Evolutionary conservation across 2,888 invertebrate species (phyloP).

Genomic region (Quadroppia sp.): DNA sequence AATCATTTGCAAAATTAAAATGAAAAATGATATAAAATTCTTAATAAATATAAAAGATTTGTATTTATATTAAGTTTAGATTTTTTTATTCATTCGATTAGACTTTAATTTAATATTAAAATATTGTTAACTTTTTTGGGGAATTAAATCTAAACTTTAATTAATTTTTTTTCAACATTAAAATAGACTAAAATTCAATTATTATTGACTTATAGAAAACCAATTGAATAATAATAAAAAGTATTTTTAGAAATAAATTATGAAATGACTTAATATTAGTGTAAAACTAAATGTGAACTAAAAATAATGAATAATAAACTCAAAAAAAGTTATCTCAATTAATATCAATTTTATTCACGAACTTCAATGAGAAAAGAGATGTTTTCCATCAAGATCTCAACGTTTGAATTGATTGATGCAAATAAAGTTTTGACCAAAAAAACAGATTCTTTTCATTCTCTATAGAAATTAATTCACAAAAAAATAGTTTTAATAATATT

Average conservation of each 20-base stretch:
- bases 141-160: too few species aligned
- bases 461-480: background rate
- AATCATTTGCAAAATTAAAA: background rate
- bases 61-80: background rate
- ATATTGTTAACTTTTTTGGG: too few species aligned
- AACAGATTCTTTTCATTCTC: background rate
- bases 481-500: background rate
- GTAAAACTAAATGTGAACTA: too few species aligned
- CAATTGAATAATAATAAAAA: too few species aligned
- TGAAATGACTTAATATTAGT: too few species aligned
- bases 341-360: background rate
- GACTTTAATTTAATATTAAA: too few species aligned
- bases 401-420: background rate
- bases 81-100: background rate
- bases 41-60: background rate
- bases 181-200: too few species aligned
- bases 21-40: constrained; percentile 22
- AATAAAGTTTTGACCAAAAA: background rate
- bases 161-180: too few species aligned
- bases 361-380: background rate
- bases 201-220: too few species aligned
- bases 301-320: too few species aligned
- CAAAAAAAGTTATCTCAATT: background rate
- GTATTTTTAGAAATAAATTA: too few species aligned
- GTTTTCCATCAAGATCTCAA: background rate